Evolutionary conservation across 2,797 vertebrate species (phyloP).

Genomic region (Chromis chromis): DNA sequence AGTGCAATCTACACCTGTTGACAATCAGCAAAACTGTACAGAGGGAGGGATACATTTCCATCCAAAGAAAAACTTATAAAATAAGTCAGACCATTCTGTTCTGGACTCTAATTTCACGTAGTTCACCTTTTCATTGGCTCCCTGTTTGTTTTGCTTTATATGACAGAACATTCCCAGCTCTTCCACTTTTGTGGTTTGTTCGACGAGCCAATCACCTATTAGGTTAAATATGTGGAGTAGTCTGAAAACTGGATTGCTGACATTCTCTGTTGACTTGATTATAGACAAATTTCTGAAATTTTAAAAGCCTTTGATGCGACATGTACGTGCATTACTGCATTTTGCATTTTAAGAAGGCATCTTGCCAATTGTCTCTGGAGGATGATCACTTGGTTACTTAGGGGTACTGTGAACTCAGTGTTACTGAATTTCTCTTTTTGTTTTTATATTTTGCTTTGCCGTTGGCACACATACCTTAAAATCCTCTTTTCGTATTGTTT

Average conservation of each 20-base stretch:
- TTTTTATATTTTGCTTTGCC: constrained; percentile 24
- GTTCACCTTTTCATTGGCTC: constrained; percentile 13
- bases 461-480: constrained; percentile 46
- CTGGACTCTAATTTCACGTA: neutral
- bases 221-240: constrained; percentile 24
- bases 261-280: constrained; percentile 6
- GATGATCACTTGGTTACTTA: constrained; percentile 49
- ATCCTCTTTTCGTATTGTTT: constrained; percentile 30
- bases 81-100: constrained; percentile 1
- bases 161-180: constrained; percentile 19
- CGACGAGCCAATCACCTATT: constrained; percentile 1
- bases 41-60: neutral
- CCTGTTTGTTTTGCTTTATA: neutral
- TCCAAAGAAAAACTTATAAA: constrained; percentile 6
- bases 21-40: constrained; percentile 24
- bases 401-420: constrained; percentile 73
- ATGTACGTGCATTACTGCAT: constrained; percentile 20
- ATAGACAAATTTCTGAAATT: neutral
- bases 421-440: constrained; percentile 59
- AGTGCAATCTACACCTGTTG: neutral
- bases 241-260: constrained; percentile 35
- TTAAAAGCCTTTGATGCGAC: constrained; percentile 20
- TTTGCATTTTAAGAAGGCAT: constrained; percentile 17
- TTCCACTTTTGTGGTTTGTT: constrained; percentile 17
- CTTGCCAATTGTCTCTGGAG: constrained; percentile 20